These are phyloP conservation scores for Pseudochirops cupreus DNA, from an alignment of 2,797 vertebrate genomes.

Conservation along the genomic window DNA sequence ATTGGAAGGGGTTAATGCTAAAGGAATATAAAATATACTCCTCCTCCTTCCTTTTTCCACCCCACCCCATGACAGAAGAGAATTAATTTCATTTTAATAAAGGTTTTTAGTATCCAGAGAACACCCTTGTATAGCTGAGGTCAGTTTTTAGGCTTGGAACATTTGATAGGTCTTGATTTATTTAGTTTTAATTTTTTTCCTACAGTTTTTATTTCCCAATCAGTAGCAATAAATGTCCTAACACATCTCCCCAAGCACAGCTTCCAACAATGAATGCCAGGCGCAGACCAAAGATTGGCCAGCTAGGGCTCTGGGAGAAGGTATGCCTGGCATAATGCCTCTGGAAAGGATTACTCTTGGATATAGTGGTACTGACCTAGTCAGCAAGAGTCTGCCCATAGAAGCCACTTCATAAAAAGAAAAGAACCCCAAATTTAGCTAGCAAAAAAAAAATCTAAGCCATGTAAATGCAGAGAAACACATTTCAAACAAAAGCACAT, in stretches of 20 bases:
- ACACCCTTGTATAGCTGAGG: neutral
- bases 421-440: neutral
- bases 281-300: constrained; percentile 71
- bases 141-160: neutral
- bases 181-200: constrained; percentile 57
- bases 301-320: constrained; percentile 63
- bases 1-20: neutral
- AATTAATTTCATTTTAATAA: neutral
- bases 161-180: constrained; percentile 14
- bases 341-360: constrained; percentile 64
- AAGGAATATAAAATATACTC: neutral
- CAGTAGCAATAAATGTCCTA: constrained; percentile 80
- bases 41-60: neutral
- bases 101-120: neutral
- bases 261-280: constrained; percentile 66
- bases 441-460: neutral
- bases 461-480: neutral
- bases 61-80: neutral
- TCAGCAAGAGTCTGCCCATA: constrained; percentile 69
- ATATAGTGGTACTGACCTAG: constrained; percentile 65
- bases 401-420: neutral
- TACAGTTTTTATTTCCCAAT: constrained; percentile 79
- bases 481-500: neutral
- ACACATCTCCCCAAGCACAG: constrained; percentile 74
- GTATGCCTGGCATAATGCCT: constrained; percentile 39